Conservation (phyloP, 2,888 invertebrate genomes). For the Coelinius sp. region DNA sequence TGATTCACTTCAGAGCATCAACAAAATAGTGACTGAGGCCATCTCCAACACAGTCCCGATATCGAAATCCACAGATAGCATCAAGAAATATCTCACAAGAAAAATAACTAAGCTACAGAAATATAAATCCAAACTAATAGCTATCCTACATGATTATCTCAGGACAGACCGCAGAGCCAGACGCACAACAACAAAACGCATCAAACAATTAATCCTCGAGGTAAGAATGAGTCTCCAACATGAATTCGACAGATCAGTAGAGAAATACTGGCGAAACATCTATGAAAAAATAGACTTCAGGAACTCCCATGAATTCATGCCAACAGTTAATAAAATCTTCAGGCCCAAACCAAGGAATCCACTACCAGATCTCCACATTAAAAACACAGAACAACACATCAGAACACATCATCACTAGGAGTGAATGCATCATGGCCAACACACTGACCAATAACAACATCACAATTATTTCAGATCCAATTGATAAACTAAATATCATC, state of each 20-base stretch:
- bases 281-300: neutral
- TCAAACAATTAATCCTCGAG: neutral
- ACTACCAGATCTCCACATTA: neutral
- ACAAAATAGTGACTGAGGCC: neutral
- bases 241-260: neutral
- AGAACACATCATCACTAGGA: neutral
- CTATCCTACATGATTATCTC: neutral
- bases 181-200: neutral
- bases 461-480: neutral
- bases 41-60: neutral
- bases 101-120: slow-evolving; percentile 24
- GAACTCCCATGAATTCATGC: slow-evolving; percentile 4
- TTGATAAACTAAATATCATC: slow-evolving; percentile 9
- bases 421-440: neutral
- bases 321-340: slow-evolving; percentile 9
- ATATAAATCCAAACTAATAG: neutral
- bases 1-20: neutral
- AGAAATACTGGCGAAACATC: neutral
- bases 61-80: neutral
- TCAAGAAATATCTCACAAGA: neutral
- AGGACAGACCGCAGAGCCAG: neutral
- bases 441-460: neutral
- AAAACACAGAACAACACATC: neutral
- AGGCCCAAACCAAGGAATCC: neutral
- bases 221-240: neutral